These are phyloP conservation scores for Pachypsylla venusta DNA, from an alignment of 1,140 invertebrate species.

Conservation along the genomic window DNA sequence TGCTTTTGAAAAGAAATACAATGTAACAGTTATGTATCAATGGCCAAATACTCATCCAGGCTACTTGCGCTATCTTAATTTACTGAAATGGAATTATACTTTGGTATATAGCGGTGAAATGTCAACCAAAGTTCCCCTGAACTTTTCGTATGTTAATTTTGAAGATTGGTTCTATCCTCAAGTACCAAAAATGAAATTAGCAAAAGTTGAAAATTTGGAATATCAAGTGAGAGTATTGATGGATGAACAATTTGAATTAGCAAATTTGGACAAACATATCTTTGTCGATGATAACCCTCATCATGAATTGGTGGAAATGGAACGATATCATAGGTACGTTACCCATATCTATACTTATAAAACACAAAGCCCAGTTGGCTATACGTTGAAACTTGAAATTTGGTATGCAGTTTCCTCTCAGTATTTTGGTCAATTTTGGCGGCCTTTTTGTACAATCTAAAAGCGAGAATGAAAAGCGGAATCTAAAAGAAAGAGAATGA, in stretches of 20 bases:
- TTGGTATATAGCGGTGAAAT: neutral
- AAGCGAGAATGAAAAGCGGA: no score
- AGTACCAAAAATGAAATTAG: neutral
- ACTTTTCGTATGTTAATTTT: neutral
- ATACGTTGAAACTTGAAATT: no score
- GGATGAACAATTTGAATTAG: neutral
- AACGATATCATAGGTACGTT: neutral
- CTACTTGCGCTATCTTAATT: neutral
- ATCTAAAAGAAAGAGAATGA: no score
- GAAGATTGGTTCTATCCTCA: neutral
- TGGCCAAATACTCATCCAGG: neutral
- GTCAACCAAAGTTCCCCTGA: neutral
- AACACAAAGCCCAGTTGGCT: no score
- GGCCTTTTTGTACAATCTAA: no score
- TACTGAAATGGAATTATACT: neutral
- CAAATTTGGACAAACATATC: neutral
- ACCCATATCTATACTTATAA: no score
- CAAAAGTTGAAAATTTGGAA: neutral
- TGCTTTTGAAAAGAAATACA: neutral
- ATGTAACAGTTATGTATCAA: slow-evolving; percentile 1
- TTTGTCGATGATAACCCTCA: neutral
- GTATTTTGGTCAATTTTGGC: no score
- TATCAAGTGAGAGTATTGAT: neutral
- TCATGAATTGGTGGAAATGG: neutral
- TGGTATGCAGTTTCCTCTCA: no score